Evolutionary conservation across 2,797 vertebrate species (phyloP).

Genomic region (Enteromius trimaculatus): DNA sequence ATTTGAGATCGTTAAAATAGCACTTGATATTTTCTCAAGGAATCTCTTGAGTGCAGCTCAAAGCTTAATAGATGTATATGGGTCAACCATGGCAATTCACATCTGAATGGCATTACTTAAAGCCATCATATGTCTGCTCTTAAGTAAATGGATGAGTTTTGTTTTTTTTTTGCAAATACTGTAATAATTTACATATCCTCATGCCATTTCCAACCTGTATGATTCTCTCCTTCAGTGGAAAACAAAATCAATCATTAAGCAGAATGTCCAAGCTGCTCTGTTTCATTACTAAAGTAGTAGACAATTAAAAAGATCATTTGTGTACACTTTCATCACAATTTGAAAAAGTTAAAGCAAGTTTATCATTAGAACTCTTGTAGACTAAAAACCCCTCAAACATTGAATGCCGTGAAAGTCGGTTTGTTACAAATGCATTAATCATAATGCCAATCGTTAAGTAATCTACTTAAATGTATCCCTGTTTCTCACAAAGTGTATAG

Average conservation of each 20-base stretch:
- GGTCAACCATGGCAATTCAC: background rate
- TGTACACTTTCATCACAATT: background rate
- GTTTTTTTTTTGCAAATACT: background rate
- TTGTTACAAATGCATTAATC: background rate
- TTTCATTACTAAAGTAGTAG: background rate
- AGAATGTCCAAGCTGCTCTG: background rate
- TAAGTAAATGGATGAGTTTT: background rate
- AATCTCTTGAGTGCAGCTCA: background rate
- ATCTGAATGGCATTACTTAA: background rate
- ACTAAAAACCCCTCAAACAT: background rate
- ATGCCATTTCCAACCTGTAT: background rate
- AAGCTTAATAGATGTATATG: background rate
- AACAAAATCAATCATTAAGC: background rate
- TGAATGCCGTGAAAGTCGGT: background rate
- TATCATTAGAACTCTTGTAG: background rate
- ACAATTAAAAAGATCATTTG: background rate
- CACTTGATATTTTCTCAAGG: conserved; percentile 8
- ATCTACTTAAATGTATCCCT: background rate
- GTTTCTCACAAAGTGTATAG: background rate
- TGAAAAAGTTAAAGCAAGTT: background rate
- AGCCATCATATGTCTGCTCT: background rate
- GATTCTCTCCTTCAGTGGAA: background rate
- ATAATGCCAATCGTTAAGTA: background rate
- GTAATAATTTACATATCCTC: background rate
- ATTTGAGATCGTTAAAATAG: conserved; percentile 35